Percentiles rank a stretch among this genome's conserved stretches.
Evolutionary conservation across 2,797 vertebrate species (phyloP).

Genomic region (Labroides dimidiatus): DNA sequence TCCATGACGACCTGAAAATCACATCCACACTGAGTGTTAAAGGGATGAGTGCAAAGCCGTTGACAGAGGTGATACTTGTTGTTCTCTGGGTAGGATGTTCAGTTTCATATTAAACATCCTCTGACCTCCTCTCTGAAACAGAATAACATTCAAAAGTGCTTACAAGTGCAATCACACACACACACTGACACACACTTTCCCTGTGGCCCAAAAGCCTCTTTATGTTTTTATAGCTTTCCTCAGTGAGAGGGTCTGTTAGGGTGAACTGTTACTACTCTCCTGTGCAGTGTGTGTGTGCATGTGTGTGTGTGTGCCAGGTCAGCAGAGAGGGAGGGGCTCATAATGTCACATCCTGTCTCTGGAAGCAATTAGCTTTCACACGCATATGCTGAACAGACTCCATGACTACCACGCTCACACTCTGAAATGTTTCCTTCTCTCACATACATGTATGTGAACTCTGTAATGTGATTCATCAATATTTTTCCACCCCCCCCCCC

Average conservation of each 20-base stretch:
- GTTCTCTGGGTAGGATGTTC: constrained; percentile 21
- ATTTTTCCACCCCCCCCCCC: constrained; percentile 9
- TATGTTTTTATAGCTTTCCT: constrained; percentile 70
- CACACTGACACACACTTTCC: constrained; percentile 24
- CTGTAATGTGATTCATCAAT: constrained; percentile 27
- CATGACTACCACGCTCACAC: constrained; percentile 17
- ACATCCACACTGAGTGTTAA: neutral
- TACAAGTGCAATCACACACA: constrained; percentile 32
- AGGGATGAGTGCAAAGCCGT: no score
- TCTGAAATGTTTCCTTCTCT: constrained; percentile 8
- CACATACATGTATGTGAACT: constrained; percentile 5
- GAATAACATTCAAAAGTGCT: constrained; percentile 38
- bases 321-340: constrained; percentile 74
- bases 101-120: constrained; percentile 39
- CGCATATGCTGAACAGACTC: constrained; percentile 66
- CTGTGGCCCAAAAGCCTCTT: constrained; percentile 62
- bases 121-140: constrained; percentile 22
- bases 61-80: neutral
- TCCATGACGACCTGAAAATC: neutral
- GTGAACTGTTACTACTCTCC: constrained; percentile 67
- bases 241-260: constrained; percentile 60
- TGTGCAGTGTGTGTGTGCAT: constrained; percentile 45
- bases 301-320: constrained; percentile 62
- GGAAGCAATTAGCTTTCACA: constrained; percentile 82
- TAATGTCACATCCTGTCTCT: constrained; percentile 78